These are phyloP conservation scores for Lasioglossum morio DNA, from an alignment of 2,888 invertebrate genomes.

Conservation along the genomic window DNA sequence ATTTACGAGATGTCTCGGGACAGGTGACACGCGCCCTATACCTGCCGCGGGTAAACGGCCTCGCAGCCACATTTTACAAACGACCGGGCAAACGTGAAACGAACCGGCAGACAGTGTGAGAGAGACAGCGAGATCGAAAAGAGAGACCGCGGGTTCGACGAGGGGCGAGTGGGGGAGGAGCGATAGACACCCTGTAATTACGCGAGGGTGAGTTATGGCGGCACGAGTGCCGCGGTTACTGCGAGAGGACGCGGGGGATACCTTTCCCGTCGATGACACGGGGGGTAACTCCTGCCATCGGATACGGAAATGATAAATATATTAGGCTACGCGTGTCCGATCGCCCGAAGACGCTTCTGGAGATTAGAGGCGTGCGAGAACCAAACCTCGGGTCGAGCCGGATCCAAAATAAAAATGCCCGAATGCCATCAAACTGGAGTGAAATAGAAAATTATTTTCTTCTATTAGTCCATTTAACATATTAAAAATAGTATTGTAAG, in stretches of 20 bases:
- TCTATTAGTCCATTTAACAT: not conserved
- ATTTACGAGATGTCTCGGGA: slow-evolving; percentile 76
- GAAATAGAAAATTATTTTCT: not conserved
- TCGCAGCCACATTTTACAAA: slow-evolving; percentile 54
- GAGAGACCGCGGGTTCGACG: not conserved
- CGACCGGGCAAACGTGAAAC: slow-evolving; percentile 36
- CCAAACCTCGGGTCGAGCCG: not conserved
- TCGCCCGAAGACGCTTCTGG: not conserved
- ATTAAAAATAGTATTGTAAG: not conserved
- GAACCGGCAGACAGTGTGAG: not conserved
- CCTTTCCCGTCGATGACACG: slow-evolving; percentile 59
- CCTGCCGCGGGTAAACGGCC: slow-evolving; percentile 69
- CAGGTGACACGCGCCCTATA: slow-evolving; percentile 76
- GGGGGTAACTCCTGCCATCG: slow-evolving; percentile 45
- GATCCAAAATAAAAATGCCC: not conserved
- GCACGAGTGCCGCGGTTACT: slow-evolving; percentile 62
- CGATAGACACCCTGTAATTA: slow-evolving; percentile 76
- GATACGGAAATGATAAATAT: slow-evolving; percentile 55
- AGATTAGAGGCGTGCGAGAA: not conserved
- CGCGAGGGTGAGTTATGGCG: slow-evolving; percentile 80
- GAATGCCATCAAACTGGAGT: not conserved
- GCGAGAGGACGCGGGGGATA: slow-evolving; percentile 35
- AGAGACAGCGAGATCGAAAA: not conserved
- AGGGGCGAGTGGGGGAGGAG: slow-evolving; percentile 19
- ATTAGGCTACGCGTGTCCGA: slow-evolving; percentile 24